Base-by-base conservation (phyloP, 2,888 invertebrate species). In the Cistogaster globosa region DNA sequence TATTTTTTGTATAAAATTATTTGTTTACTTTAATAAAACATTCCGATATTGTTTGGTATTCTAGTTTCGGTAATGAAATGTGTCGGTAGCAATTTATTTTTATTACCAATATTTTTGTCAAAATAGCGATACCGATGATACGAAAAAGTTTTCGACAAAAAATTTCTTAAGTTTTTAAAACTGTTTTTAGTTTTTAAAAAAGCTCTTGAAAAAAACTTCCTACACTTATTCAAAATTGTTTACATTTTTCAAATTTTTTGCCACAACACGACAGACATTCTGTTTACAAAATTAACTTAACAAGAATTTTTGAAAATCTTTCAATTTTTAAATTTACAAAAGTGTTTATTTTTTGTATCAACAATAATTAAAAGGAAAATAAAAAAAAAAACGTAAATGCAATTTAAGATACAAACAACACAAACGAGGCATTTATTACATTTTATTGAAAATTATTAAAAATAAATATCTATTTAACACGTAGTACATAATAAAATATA, bases 231-330 rank as follows among this genome's bases (percentile, higher is more conserved):
- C 7, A 32, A 32, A 32, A 32, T 32, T 32, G 16, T 48, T 16
- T 48, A 48, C 16, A 22, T 9, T 48, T 45, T 42, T 42, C 11
- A n/a, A 76, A 67, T 38, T 67, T 58, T 76, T 67, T 67, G 14
- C 22, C 1, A 42, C 18, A 62, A 4, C 1, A 42, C 26, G 53
- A 4, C n/a, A n/a, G 60, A 16, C 32, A 74, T 58, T 60, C 63
- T 80, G 80, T 83, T 83, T 72, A 83, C 9, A 63, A 12, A 38
- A 38, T 38, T 55, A 53, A 60, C 16, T 38, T n/a, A 14, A 20
- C 16, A 48, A 69, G 20, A 68, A 78, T 74, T 68, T 55, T 78
- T 55, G 32, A 62, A 82, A 82, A 69, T 18, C 22, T 55, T 57
- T 68, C 26, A 77, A 68, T 68, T 67, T 58, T 65, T 55, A 51